Evolutionary conservation across 2,888 invertebrate species (phyloP).

Genomic region (Thecocarcelia acutangulata): DNA sequence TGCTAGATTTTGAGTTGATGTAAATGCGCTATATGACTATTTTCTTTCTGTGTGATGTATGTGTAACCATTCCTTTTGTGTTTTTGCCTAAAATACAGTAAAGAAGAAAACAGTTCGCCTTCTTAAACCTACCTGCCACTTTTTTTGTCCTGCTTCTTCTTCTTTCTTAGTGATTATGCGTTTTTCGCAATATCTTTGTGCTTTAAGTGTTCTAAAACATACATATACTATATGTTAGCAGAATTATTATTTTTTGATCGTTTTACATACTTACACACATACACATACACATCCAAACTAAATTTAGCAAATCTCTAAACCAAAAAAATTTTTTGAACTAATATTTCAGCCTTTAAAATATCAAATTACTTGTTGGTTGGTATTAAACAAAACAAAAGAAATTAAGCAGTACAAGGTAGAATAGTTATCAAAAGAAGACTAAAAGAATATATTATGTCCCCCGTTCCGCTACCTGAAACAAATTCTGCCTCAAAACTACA

Average conservation of each 20-base stretch:
- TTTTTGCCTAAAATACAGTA: too few relatives aligned
- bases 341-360: conserved; percentile 63
- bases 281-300: not conserved
- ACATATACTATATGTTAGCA: too few relatives aligned
- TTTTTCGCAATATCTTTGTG: too few relatives aligned
- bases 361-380: conserved; percentile 60
- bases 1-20: too few relatives aligned
- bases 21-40: too few relatives aligned
- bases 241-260: not conserved
- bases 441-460: conserved; percentile 59
- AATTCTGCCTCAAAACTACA: conserved; percentile 44
- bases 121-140: too few relatives aligned
- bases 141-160: too few relatives aligned
- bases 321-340: conserved; percentile 23
- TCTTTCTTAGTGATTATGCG: too few relatives aligned
- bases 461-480: conserved; percentile 61
- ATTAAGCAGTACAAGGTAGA: conserved; percentile 20
- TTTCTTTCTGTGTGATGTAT: too few relatives aligned
- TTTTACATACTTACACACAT: not conserved
- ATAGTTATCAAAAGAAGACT: not conserved
- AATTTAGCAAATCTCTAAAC: conserved; percentile 38
- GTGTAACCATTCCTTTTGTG: too few relatives aligned
- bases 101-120: too few relatives aligned
- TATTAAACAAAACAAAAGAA: conserved; percentile 25
- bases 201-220: too few relatives aligned